Conservation (phyloP, 2,113 vertebrate species). For the Nipponia nippon region DNA sequence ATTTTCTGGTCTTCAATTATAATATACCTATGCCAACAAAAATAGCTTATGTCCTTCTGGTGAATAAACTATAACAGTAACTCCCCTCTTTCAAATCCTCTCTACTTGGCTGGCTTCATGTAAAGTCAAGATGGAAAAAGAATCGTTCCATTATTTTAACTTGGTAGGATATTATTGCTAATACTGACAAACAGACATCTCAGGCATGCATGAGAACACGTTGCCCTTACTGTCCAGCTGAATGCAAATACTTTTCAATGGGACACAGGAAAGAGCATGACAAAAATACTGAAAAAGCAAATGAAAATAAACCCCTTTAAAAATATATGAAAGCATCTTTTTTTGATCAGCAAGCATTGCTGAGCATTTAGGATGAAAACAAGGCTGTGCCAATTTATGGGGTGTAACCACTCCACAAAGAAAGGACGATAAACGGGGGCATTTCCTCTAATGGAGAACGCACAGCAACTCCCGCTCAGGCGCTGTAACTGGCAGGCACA, state of each 20-base stretch:
- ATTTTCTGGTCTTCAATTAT: neutral
- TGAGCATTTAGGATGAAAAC: neutral
- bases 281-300: accelerated
- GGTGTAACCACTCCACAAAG: neutral
- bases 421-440: neutral
- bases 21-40: neutral
- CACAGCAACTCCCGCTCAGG: neutral
- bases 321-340: neutral
- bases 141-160: neutral
- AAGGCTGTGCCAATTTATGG: neutral
- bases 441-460: neutral
- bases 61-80: neutral
- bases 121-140: neutral
- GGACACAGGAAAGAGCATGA: neutral
- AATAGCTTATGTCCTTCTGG: neutral
- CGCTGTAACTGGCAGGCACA: neutral
- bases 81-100: neutral
- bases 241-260: neutral
- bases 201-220: neutral
- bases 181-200: neutral
- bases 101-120: neutral
- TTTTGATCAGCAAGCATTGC: neutral
- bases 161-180: neutral
- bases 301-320: neutral
- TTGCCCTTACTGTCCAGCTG: neutral